Evolutionary conservation across 2,888 invertebrate genomes (phyloP).

Genomic region (Dendrolimus pini): DNA sequence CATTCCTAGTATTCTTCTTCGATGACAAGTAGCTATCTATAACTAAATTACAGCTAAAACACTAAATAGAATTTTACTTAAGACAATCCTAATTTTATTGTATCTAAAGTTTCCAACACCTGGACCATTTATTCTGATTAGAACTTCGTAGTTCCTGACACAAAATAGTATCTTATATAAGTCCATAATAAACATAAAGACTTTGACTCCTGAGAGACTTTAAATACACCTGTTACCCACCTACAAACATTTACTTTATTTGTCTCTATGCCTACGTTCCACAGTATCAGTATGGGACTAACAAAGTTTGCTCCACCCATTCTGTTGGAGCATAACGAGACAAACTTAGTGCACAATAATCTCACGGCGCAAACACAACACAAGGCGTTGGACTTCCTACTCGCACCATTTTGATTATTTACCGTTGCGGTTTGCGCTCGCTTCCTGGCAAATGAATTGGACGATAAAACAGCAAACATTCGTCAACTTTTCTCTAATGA

Average conservation of each 20-base stretch:
- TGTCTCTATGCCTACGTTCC: background rate
- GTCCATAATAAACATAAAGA: background rate
- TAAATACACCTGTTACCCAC: background rate
- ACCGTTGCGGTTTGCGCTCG: slow-evolving; percentile 42
- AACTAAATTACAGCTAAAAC: too few species aligned
- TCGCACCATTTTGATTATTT: slow-evolving; percentile 47
- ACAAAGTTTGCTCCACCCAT: slow-evolving; percentile 43
- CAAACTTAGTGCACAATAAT: slow-evolving; percentile 59
- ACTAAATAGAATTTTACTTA: too few species aligned
- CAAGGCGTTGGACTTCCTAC: slow-evolving; percentile 31
- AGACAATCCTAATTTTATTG: too few species aligned
- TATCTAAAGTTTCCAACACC: too few species aligned
- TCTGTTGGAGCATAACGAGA: slow-evolving; percentile 44
- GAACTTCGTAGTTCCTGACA: too few species aligned
- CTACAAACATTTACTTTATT: background rate
- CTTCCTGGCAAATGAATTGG: slow-evolving; percentile 55
- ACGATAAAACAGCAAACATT: slow-evolving; percentile 52
- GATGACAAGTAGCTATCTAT: too few species aligned
- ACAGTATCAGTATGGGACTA: slow-evolving; percentile 20
- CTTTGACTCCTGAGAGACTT: background rate
- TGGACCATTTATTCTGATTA: too few species aligned
- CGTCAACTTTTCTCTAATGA: slow-evolving; percentile 53
- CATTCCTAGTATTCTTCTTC: too few species aligned
- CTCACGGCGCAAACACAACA: slow-evolving; percentile 40
- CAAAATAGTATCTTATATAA: too few species aligned